Base-by-base conservation (phyloP, 2,797 vertebrate genomes). In the Varecia variegata region DNA sequence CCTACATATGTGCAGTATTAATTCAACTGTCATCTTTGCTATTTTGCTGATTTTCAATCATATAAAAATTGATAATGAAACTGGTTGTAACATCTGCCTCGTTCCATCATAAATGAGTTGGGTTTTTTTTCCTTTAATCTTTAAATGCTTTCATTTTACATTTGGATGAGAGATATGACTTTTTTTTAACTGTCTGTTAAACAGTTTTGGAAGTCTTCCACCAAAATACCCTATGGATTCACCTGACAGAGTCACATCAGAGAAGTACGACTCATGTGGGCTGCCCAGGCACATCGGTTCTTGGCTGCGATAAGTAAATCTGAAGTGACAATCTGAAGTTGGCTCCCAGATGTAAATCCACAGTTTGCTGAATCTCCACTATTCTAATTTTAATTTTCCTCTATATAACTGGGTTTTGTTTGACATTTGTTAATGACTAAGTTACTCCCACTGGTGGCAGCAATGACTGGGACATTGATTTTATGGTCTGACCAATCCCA, bases 11-110 rank as follows among this genome's bases (percentile, higher is more conserved):
- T 35, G 47, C 0, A 60, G 12, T 71, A 88, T 54, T 93, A 81
- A 88, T 88, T 73, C 47, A 93, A 93, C 32, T 93, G 12, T 73
- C 15, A 82, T 60, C 54, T 86, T 70, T 93, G 10, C 32, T 50
- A 87, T 88, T 73, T 88, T 93, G 54, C 38, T 23, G 88, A 93
- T 58, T 74, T 93, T 88, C 56, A 82, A 93, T 65, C 32, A 81
- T 71, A 90, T 65, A 94, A 89, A 93, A 89, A 40, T 47, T 76
- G 68, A 50, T 32, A 58, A 68, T 13, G 7, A 40, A 74, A 94
- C 50, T 76, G 50, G 70, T 58, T 82, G 5, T 40, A 83, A 83
- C 27, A 93, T 81, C 21, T 56, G 38, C 20, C 47, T 76, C 13
- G 7, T 83, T 83, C 32, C n/a, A 14, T 58, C 60, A 56, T 56